Evolutionary conservation across 2,113 vertebrate species (phyloP).

Genomic region (Poicephalus meyeri): DNA sequence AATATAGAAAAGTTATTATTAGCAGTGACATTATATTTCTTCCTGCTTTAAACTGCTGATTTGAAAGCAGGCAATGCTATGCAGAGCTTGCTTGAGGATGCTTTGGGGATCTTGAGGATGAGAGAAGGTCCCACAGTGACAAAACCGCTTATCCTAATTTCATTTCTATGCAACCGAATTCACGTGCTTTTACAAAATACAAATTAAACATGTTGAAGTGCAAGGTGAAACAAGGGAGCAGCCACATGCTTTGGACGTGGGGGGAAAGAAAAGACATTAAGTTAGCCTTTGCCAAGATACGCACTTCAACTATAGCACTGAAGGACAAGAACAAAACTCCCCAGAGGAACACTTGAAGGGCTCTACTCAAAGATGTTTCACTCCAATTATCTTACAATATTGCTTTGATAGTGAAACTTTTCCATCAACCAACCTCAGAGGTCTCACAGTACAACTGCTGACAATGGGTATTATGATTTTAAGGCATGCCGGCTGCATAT

Average conservation of each 20-base stretch:
- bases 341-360: not conserved
- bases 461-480: not conserved
- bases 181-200: not conserved
- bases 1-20: not conserved
- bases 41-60: not conserved
- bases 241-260: not conserved
- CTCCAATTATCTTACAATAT: not conserved
- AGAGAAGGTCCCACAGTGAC: not conserved
- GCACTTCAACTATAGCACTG: not conserved
- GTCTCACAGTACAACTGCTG: not conserved
- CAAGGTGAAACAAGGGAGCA: not conserved
- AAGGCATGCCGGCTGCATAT: not conserved
- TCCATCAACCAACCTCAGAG: not conserved
- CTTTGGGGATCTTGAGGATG: not conserved
- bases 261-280: not conserved
- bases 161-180: not conserved
- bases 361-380: not conserved
- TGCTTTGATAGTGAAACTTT: not conserved
- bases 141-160: not conserved
- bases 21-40: not conserved
- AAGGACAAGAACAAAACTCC: not conserved
- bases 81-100: not conserved
- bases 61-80: not conserved
- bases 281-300: not conserved
- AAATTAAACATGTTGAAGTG: not conserved